phyloP scores from a whole-genome alignment of 2,888 invertebrate genomes.

The Crossocerus cetratus region DNA sequence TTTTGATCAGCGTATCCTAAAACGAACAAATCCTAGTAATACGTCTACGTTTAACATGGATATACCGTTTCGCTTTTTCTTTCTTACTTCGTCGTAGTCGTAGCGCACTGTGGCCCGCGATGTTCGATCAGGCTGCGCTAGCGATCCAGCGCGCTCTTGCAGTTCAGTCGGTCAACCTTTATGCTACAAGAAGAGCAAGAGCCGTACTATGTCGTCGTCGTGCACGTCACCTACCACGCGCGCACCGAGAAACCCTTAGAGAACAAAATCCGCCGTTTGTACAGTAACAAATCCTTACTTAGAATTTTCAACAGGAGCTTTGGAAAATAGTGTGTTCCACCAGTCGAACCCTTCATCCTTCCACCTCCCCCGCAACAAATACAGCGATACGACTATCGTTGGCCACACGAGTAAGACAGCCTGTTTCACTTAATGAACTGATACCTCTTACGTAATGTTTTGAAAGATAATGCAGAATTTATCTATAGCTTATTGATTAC shows the following conservation, averaged over 20 bases:
- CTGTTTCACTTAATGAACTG: slow-evolving; percentile 71
- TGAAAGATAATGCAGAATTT: slow-evolving; percentile 72
- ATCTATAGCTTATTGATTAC: slow-evolving; percentile 68
- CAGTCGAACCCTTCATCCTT: not conserved
- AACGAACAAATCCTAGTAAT: slow-evolving; percentile 71
- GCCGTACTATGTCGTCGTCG: not conserved
- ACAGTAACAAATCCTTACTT: not conserved
- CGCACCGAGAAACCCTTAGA: slow-evolving; percentile 7
- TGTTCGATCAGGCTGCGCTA: slow-evolving; percentile 47
- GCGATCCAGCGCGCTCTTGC: slow-evolving; percentile 38
- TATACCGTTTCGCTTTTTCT: slow-evolving; percentile 64
- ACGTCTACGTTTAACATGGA: slow-evolving; percentile 71
- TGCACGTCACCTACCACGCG: not conserved
- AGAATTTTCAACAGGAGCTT: slow-evolving; percentile 2
- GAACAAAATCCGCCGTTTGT: slow-evolving; percentile 25
- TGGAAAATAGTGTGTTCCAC: not conserved
- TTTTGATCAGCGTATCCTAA: slow-evolving; percentile 71
- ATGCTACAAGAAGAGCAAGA: slow-evolving; percentile 30
- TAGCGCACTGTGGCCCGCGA: slow-evolving; percentile 57
- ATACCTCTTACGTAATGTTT: slow-evolving; percentile 66
- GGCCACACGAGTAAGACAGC: slow-evolving; percentile 69
- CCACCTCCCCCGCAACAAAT: slow-evolving; percentile 15
- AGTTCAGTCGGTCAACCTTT: slow-evolving; percentile 44
- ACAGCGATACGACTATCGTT: slow-evolving; percentile 63
- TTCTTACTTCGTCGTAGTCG: slow-evolving; percentile 25